Base-by-base conservation (phyloP, 2,888 invertebrate genomes). In the Beris chalybata region DNA sequence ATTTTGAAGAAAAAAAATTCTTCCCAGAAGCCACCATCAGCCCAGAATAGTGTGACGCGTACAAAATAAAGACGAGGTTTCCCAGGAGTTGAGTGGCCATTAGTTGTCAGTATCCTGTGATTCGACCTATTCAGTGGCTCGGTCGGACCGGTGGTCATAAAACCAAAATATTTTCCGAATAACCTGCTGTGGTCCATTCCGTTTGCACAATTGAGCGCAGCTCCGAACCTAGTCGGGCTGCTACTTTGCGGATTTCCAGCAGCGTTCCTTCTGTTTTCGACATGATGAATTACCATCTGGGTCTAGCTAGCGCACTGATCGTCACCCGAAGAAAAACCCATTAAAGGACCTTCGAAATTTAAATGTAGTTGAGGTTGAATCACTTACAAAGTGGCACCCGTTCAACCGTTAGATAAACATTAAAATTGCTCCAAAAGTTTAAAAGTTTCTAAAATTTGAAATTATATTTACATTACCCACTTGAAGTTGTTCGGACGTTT, bases 171-270 rank as follows among this genome's bases (percentile, higher is more conserved):
- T 61, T 61, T 61, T 61, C 61, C 11, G 22, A 32, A 50, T 38
- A n/a, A 38, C 61, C 50, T 31, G 50, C 61, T 61, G 61, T n/a
- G 61, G 43, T 4, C 52, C 22, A 13, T 13, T 12, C 22, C 15
- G 13, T 30, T 38, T 11, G 61, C 15, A 50, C 50, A 58, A 61
- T 38, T 4, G 61, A 32, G 9, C 5, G 7, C 7, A 38, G 38
- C 38, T 38, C 38, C 38, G 38, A 38, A 9, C 38, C 38, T 38
- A 9, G 38, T 38, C 38, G 50, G 47, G n/a, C 22, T 6, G 47
- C 61, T 61, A 50, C 61, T 61, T 61, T 61, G 61, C 22, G 61
- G 61, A 61, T 61, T 61, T 61, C 61, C 61, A 61, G n/a, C 31
- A n/a, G 61, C 15, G 61, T 43, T 43, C 4, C 7, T 38, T 38